Base-by-base conservation (phyloP, 1,140 invertebrate species). In the Drosophila fuyamai region DNA sequence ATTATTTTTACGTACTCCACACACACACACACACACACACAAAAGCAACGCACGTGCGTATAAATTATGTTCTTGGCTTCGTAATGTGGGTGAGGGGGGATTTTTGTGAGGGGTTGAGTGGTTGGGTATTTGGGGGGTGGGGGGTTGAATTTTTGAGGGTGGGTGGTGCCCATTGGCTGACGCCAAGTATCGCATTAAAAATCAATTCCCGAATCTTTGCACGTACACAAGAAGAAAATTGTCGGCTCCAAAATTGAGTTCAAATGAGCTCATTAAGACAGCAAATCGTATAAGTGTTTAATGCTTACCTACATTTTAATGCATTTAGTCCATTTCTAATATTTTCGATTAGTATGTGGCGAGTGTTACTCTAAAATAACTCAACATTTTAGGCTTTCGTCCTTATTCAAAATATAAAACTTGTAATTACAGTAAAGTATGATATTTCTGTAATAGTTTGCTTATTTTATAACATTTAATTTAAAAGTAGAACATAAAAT, bases 51-150 rank as follows among this genome's bases (percentile, higher is more conserved):
- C 78, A 81, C 74, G 62, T 76, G 60, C 77, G 72, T 79, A 76
- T 82, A 86, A 88, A 85, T 86, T 86, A 86, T 86, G 83, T 68
- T 86, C 85, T 88, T 59, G 83, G 82, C 82, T 86, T 86, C 79
- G 81, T 88, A 88, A 82, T 79, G 56, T 65, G 63, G 63, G 32
- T 23, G 18, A 27, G 41, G 38, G 16, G 32, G 35, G 18, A 44
- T 14, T 16, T 7, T 16, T 10, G 16, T 9, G 14, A 12, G 13
- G 7, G 35, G 32, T 18, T 29, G 38, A n/a, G 50, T 13, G 50
- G 14, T 6, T 35, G 48, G 8, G 32, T 51, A 32, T 29, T 14
- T 50, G 4, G 14, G 5, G 7, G 36, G 36, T 3, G 13, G 27
- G 46, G 23, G 47, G 32, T 29, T 16, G 18, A 9, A 16, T 14